Conservation (phyloP, 2,888 invertebrate species). For the Athalia circularis region DNA sequence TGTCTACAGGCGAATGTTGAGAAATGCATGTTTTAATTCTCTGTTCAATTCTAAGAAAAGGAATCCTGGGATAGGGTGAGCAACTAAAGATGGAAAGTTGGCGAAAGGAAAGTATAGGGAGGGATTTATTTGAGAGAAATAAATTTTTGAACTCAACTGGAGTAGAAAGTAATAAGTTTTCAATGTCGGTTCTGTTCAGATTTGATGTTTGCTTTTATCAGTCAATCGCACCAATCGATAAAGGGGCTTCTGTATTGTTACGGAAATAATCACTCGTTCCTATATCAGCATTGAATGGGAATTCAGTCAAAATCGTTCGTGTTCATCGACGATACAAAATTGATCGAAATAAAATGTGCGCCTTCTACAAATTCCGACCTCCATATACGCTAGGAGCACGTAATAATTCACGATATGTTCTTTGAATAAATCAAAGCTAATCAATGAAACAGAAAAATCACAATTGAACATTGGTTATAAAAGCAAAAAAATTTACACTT, state of each 20-base stretch:
- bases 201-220: conserved; percentile 16
- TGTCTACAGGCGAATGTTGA: background rate
- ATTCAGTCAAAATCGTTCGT: background rate
- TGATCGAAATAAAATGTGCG: too few relatives aligned
- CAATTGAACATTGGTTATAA: background rate
- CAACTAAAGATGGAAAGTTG: background rate
- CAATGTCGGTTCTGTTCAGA: conserved; percentile 2
- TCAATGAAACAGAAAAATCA: background rate
- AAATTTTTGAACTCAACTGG: conserved; percentile 9
- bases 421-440: too few relatives aligned
- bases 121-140: background rate
- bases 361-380: too few relatives aligned
- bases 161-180: conserved; percentile 22
- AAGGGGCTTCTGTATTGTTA: conserved; percentile 12
- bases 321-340: too few relatives aligned
- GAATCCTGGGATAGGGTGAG: too few relatives aligned
- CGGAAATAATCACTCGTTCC: background rate
- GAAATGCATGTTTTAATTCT: background rate
- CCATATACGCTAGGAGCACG: too few relatives aligned
- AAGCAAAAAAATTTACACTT: conserved; percentile 62
- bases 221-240: conserved; percentile 7
- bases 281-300: background rate
- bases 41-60: background rate
- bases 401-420: too few relatives aligned
- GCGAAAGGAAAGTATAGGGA: background rate